These are phyloP conservation scores for Pterostichus niger DNA, from an alignment of 2,888 invertebrate species.

Conservation along the genomic window DNA sequence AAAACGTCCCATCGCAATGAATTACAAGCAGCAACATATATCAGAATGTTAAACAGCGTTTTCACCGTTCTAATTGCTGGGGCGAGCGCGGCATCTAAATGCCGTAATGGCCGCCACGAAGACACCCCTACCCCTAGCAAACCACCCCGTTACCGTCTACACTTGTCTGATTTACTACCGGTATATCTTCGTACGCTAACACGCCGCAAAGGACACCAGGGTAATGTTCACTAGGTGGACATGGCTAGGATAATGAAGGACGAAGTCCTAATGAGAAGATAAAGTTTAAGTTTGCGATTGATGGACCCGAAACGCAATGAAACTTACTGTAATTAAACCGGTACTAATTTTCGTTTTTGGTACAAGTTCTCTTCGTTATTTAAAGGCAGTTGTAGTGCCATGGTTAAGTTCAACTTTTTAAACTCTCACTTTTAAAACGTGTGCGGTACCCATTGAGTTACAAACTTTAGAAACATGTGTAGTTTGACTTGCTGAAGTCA, in stretches of 20 bases:
- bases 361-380: no score
- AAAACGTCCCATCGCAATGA: not conserved
- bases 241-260: not conserved
- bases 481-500: no score
- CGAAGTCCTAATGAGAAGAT: not conserved
- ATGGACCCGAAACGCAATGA: not conserved
- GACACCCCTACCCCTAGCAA: not conserved
- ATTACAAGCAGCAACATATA: not conserved
- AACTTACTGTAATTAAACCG: no score
- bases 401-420: no score
- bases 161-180: slow-evolving; percentile 43
- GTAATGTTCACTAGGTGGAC: not conserved
- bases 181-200: slow-evolving; percentile 30
- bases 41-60: not conserved
- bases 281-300: not conserved
- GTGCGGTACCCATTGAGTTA: no score
- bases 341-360: no score
- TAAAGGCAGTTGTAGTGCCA: no score
- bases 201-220: slow-evolving; percentile 11
- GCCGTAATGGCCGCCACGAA: not conserved
- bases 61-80: not conserved
- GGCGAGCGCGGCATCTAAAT: not conserved
- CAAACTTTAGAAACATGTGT: no score
- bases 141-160: slow-evolving; percentile 6
- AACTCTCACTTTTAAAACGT: no score